Conservation (phyloP, 2,888 invertebrate species). For the Carpatolechia fugitivella region DNA sequence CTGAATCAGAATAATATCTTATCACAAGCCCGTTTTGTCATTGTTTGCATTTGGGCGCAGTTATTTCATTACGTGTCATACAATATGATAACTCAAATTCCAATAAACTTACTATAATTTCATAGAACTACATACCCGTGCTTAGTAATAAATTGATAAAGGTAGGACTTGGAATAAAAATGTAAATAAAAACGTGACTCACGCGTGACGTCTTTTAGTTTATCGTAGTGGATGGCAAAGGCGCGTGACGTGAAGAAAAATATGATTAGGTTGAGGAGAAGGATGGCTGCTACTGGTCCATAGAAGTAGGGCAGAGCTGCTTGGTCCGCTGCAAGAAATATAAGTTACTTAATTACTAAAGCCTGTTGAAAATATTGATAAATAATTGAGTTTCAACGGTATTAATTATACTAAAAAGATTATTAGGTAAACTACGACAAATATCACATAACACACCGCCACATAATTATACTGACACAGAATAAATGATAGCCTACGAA, state of each 20-base stretch:
- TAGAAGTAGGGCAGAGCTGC: conserved; percentile 81
- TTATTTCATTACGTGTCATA: no score
- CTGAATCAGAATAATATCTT: not conserved
- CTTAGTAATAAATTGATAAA: no score
- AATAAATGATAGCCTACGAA: no score
- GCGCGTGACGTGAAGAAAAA: conserved; percentile 77
- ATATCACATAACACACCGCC: no score
- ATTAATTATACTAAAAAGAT: no score
- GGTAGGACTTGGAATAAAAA: not conserved
- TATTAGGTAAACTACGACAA: no score
- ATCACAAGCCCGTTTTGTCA: no score
- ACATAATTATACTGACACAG: no score
- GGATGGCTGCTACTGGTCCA: conserved; percentile 78
- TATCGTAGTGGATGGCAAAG: conserved; percentile 72
- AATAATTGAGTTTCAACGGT: no score
- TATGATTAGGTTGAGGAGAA: conserved; percentile 73
- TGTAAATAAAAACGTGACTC: conserved; percentile 33
- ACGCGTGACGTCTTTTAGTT: conserved; percentile 71
- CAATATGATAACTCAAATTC: not conserved
- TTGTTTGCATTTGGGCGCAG: no score
- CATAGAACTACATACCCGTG: no score
- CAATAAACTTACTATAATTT: not conserved
- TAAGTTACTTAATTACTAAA: conserved; percentile 22
- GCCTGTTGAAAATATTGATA: no score
- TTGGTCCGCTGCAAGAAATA: conserved; percentile 67